These are phyloP conservation scores for Musca domestica DNA, from an alignment of 1,140 invertebrate genomes.

Conservation along the genomic window DNA sequence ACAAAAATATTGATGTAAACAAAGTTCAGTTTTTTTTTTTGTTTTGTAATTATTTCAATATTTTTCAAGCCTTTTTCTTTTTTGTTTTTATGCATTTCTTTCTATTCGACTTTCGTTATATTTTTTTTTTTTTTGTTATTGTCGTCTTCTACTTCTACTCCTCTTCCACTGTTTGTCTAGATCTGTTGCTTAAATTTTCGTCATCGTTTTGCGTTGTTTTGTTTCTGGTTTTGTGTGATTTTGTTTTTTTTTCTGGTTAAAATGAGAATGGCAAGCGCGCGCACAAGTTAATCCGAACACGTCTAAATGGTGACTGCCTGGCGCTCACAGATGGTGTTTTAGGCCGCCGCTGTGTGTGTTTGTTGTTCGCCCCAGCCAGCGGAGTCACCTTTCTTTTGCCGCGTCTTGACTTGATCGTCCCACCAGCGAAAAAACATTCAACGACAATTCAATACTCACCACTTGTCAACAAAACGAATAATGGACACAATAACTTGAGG, in stretches of 20 bases:
- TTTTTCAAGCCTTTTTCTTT: too few species aligned
- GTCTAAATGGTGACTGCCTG: constrained; percentile 14
- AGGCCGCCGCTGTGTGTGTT: not conserved
- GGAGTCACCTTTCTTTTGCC: too few species aligned
- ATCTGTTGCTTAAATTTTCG: not conserved
- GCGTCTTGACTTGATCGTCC: too few species aligned
- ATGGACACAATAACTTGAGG: not conserved
- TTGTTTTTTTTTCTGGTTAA: not conserved
- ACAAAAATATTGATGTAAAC: too few species aligned
- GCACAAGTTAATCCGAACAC: constrained; percentile 21
- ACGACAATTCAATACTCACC: not conserved
- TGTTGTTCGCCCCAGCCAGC: not conserved
- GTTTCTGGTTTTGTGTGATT: too few species aligned
- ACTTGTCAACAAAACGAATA: constrained; percentile 3
- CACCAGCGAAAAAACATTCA: too few species aligned
- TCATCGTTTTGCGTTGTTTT: not conserved
- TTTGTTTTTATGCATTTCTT: too few species aligned
- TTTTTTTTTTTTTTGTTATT: not conserved
- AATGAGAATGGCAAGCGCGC: constrained; percentile 4
- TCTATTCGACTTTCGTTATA: not conserved
- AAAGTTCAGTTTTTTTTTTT: too few species aligned
- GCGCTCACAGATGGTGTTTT: too few species aligned
- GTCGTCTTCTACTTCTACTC: not conserved
- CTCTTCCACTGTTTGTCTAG: not conserved
- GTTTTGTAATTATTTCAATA: too few species aligned